Evolutionary conservation across 2,888 invertebrate genomes (phyloP).

Genomic region (Chirona hameri): DNA sequence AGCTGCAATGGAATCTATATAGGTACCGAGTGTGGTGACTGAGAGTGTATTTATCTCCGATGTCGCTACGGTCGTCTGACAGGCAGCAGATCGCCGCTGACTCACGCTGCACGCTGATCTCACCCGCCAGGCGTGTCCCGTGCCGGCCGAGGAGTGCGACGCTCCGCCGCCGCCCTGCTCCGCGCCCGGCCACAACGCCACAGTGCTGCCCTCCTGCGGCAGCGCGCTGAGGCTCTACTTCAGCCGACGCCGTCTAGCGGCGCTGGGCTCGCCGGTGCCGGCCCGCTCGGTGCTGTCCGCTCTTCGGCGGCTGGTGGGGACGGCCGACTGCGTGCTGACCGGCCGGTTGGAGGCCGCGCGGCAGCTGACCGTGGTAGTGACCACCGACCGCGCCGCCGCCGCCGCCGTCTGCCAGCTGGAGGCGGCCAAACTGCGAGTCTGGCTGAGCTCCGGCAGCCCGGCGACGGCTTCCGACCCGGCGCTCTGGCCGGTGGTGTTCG

Average conservation of each 20-base stretch:
- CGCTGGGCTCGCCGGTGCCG: constrained; percentile 2
- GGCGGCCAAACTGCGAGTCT: neutral
- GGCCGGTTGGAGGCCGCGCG: neutral
- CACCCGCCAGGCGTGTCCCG: neutral
- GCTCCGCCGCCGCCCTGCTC: neutral
- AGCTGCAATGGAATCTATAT: too few relatives aligned
- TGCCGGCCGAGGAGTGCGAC: neutral
- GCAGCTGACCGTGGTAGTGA: neutral
- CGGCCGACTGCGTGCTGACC: neutral
- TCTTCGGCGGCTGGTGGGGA: neutral
- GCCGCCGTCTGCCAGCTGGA: neutral
- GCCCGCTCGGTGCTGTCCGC: neutral
- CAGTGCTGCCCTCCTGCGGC: neutral
- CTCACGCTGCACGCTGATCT: neutral
- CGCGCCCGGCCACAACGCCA: neutral
- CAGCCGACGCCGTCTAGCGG: neutral
- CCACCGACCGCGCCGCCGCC: neutral
- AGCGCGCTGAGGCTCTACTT: neutral
- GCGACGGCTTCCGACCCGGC: neutral
- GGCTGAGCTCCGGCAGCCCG: neutral
- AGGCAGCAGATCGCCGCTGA: too few relatives aligned
- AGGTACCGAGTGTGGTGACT: too few relatives aligned
- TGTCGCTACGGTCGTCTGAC: neutral
- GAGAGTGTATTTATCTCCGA: neutral
- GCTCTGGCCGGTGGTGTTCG: constrained; percentile 12